Conservation (phyloP, 2,888 invertebrate genomes). For the Polyommatus icarus region DNA sequence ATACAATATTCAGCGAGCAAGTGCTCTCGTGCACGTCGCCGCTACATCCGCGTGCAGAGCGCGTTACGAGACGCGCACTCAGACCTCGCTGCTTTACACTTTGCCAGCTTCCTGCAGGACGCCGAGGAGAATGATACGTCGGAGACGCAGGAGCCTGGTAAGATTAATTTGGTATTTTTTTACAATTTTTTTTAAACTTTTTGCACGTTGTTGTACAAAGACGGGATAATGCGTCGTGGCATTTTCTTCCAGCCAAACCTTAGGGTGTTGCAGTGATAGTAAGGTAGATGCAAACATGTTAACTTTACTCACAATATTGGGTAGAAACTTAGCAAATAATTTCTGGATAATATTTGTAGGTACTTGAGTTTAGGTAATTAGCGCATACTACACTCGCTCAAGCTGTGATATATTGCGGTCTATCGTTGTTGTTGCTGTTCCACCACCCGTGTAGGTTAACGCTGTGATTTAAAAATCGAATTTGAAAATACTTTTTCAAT, state of each 20-base stretch:
- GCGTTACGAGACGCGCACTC: constrained; percentile 84
- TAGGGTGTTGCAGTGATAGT: no score
- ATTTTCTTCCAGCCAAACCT: no score
- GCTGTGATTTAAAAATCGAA: neutral
- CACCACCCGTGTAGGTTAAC: neutral
- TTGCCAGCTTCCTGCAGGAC: constrained; percentile 82
- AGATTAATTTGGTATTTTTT: constrained; percentile 35
- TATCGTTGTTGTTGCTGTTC: neutral
- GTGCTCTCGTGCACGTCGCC: constrained; percentile 81
- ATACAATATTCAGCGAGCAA: no score
- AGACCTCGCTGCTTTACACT: constrained; percentile 86
- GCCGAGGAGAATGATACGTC: constrained; percentile 82
- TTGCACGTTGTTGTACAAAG: no score
- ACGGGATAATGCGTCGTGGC: no score
- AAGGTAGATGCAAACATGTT: no score
- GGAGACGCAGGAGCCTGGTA: constrained; percentile 79
- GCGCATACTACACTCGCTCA: neutral
- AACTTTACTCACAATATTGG: no score
- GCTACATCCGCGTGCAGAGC: constrained; percentile 85
- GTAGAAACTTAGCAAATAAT: no score
- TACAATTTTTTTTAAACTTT: no score
- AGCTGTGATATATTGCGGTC: neutral
- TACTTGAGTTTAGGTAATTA: neutral
- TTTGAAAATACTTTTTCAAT: neutral
- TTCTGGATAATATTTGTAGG: no score